Percentiles rank a stretch among this genome's conserved stretches.
Conservation (phyloP, 2,113 vertebrate species). For the Callospermophilus lateralis region DNA sequence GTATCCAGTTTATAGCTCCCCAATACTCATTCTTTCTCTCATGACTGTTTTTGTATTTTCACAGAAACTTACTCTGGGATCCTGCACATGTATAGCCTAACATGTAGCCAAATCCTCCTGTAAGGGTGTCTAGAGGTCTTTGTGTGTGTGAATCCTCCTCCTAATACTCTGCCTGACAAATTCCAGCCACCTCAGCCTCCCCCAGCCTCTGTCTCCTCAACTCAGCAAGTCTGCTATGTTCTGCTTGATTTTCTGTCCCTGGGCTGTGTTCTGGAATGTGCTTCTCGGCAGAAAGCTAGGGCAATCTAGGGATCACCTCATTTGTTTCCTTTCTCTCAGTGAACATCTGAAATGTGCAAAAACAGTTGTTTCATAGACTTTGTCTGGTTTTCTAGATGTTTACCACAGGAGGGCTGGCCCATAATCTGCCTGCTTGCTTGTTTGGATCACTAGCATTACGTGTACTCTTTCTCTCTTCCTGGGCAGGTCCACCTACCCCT, state of each 20-base stretch:
- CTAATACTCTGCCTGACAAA: background rate
- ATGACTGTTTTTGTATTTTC: background rate
- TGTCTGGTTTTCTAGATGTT: background rate
- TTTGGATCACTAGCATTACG: background rate
- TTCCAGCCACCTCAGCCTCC: background rate
- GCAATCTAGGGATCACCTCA: background rate
- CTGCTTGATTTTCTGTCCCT: background rate
- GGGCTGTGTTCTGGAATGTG: background rate
- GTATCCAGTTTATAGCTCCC: background rate
- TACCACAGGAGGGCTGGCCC: background rate
- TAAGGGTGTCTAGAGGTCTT: background rate
- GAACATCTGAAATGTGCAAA: background rate
- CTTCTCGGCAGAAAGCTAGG: background rate
- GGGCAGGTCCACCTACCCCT: background rate
- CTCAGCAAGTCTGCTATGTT: background rate
- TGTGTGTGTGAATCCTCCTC: background rate
- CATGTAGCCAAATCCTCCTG: background rate
- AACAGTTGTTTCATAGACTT: background rate
- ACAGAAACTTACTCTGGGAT: background rate
- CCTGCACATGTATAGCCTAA: accelerated
- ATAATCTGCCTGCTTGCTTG: background rate
- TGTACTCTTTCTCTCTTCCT: background rate
- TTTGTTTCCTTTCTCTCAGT: background rate
- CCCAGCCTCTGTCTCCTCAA: background rate
- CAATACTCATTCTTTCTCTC: background rate